Conservation (phyloP, 2,797 vertebrate species). For the Coregonus sp. region DNA sequence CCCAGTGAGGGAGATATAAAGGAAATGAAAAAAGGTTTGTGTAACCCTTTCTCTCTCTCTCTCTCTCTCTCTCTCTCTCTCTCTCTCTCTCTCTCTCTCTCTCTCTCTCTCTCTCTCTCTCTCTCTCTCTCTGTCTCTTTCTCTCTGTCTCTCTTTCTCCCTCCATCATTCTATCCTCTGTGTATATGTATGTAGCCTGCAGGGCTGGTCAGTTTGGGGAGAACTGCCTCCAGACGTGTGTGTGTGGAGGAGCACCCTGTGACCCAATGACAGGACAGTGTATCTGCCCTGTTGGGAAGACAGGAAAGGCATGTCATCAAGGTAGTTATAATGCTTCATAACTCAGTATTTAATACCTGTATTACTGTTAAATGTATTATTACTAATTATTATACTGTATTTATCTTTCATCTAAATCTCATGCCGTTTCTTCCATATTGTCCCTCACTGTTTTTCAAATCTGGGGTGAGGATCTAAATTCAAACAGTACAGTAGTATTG, state of each 20-base stretch:
- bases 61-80: neutral
- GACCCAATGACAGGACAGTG: conserved; percentile 52
- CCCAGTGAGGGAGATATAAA: neutral
- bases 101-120: neutral
- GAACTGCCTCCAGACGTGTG: conserved; percentile 66
- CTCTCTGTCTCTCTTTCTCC: too few species aligned
- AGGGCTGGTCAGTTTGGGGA: conserved; percentile 60
- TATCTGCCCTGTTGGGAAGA: conserved; percentile 71
- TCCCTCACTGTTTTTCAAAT: neutral
- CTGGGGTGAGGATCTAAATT: neutral
- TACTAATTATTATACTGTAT: neutral
- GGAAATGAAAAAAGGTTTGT: neutral
- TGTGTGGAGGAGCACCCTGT: conserved; percentile 58
- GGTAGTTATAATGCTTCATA: conserved; percentile 42
- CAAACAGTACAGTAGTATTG: neutral
- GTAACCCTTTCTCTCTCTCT: neutral
- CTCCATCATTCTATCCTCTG: neutral
- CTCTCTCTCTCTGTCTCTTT: neutral
- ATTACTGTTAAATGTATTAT: neutral
- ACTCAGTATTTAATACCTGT: too few species aligned
- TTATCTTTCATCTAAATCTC: too few species aligned
- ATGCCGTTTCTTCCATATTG: too few species aligned
- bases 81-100: neutral
- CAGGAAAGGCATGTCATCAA: conserved; percentile 57
- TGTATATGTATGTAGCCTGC: conserved; percentile 58